Percentiles rank a stretch among this genome's conserved stretches.
Evolutionary conservation across 2,113 vertebrate genomes (phyloP).

Genomic region (Anser cygnoides): DNA sequence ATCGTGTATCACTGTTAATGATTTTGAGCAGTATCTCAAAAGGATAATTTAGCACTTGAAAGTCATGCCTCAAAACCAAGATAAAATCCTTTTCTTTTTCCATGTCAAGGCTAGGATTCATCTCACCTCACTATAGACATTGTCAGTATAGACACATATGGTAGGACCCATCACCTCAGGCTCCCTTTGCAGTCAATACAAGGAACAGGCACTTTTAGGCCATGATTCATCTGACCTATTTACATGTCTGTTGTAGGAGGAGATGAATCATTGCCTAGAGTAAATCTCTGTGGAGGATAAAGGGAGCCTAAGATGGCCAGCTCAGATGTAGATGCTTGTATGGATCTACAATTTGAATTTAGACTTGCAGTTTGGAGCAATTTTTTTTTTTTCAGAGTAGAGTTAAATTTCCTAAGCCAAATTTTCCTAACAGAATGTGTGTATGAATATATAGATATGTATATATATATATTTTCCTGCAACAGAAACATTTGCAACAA

Average conservation of each 20-base stretch:
- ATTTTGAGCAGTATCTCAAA: background rate
- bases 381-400: slow-evolving; percentile 14
- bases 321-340: slow-evolving; percentile 34
- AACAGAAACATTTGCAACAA: slow-evolving; percentile 40
- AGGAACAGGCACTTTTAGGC: slow-evolving; percentile 66
- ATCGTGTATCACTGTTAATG: background rate
- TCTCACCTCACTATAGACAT: slow-evolving; percentile 4
- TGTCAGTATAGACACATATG: background rate
- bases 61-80: background rate
- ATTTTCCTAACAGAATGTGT: background rate
- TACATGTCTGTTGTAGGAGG: slow-evolving; percentile 64
- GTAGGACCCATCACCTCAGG: slow-evolving; percentile 24
- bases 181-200: slow-evolving; percentile 39
- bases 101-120: background rate
- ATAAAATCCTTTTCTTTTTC: slow-evolving; percentile 20
- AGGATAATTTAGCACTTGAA: background rate
- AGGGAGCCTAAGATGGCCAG: slow-evolving; percentile 39
- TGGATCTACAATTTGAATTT: slow-evolving; percentile 9
- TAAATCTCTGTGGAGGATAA: slow-evolving; percentile 46
- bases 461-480: background rate
- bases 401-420: background rate
- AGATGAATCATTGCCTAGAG: slow-evolving; percentile 66
- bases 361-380: background rate
- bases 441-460: background rate
- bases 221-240: slow-evolving; percentile 73